A percentile compares a stretch with the other conserved stretches of the same genome.
Evolutionary conservation across 2,113 vertebrate species (phyloP).

Genomic region (Hassar affinis): DNA sequence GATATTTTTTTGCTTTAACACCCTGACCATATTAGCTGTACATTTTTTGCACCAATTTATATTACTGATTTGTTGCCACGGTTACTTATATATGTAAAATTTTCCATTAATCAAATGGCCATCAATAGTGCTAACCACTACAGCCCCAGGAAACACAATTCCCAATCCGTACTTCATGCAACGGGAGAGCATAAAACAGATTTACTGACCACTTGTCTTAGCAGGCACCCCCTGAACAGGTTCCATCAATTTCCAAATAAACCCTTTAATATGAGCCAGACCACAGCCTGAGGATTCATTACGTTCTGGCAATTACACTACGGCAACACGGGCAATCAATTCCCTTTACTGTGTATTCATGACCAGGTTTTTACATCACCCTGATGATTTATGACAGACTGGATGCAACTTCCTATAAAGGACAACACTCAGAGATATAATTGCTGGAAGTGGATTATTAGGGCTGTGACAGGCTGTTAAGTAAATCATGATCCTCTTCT

Average conservation of each 20-base stretch:
- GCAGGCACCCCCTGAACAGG: slow-evolving; percentile 38
- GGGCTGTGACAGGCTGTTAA: slow-evolving; percentile 45
- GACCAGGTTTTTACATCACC: slow-evolving; percentile 43
- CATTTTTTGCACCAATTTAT: not conserved
- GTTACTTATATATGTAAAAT: not conserved
- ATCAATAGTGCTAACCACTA: slow-evolving; percentile 41
- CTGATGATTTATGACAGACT: slow-evolving; percentile 49
- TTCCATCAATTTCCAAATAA: slow-evolving; percentile 51
- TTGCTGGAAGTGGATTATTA: slow-evolving; percentile 57
- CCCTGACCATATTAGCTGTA: not conserved
- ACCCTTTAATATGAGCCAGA: slow-evolving; percentile 38
- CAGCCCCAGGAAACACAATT: slow-evolving; percentile 32
- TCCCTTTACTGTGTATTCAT: slow-evolving; percentile 53
- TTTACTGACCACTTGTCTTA: slow-evolving; percentile 51
- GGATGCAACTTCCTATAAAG: slow-evolving; percentile 56
- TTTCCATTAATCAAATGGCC: slow-evolving; percentile 31
- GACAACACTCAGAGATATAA: slow-evolving; percentile 51
- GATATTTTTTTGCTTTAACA: not conserved
- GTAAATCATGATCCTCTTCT: slow-evolving; percentile 47
- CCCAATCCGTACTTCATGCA: slow-evolving; percentile 33
- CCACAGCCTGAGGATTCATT: slow-evolving; percentile 46
- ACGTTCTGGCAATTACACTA: slow-evolving; percentile 43
- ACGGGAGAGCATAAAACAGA: slow-evolving; percentile 43
- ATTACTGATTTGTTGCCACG: slow-evolving; percentile 24
- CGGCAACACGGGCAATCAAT: slow-evolving; percentile 54